These are phyloP conservation scores for Pluvianellus socialis DNA, from an alignment of 2,113 vertebrate species.

Conservation along the genomic window DNA sequence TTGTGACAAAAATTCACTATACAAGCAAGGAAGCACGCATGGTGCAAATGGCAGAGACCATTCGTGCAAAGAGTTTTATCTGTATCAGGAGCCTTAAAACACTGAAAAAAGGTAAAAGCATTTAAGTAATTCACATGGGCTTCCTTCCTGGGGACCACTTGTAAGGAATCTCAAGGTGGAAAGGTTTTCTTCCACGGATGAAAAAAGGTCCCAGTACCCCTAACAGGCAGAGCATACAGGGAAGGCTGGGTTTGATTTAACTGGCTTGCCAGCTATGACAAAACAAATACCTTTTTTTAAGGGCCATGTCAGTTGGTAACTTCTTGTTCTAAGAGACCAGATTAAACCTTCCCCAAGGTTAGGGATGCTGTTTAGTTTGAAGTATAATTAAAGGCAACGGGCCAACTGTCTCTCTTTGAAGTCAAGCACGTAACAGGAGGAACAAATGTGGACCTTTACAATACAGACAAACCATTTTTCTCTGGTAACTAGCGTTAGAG, in stretches of 20 bases:
- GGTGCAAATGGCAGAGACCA: neutral
- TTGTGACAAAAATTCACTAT: neutral
- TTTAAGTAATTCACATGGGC: neutral
- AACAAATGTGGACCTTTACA: conserved; percentile 24
- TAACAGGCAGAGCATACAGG: neutral
- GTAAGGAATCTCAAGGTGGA: neutral
- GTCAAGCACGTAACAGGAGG: conserved; percentile 37
- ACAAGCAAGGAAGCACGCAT: neutral
- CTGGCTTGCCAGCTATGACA: neutral
- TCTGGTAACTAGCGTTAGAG: neutral
- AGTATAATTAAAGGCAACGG: conserved; percentile 32
- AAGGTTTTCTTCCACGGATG: neutral
- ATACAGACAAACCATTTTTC: neutral
- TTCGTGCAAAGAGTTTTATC: neutral
- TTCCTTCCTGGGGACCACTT: neutral
- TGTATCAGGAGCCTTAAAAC: neutral
- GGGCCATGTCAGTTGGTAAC: neutral
- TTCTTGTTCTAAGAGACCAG: neutral
- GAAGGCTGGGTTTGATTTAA: neutral
- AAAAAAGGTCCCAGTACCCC: neutral
- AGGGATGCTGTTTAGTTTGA: conserved; percentile 3
- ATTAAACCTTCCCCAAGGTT: conserved; percentile 37
- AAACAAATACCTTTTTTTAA: neutral
- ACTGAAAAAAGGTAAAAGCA: neutral
- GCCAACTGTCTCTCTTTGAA: conserved; percentile 33